Percentiles rank a stretch among this genome's conserved stretches.
These are phyloP conservation scores for Muschampia plurimacula DNA, from an alignment of 2,888 invertebrate genomes.

Conservation along the genomic window DNA sequence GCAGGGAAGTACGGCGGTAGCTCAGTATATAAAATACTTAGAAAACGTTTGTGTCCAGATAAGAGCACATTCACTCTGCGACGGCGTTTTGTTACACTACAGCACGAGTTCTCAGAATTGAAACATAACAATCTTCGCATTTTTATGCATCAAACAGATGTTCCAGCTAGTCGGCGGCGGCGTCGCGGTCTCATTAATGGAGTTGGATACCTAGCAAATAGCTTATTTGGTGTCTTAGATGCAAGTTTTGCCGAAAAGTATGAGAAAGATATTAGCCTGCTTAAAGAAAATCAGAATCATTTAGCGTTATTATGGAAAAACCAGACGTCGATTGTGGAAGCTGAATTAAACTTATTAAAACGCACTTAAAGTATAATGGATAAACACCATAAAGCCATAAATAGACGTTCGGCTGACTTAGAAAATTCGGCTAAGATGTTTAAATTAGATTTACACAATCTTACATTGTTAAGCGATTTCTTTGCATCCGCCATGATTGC, in stretches of 20 bases:
- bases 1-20: background rate
- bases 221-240: conserved; percentile 9
- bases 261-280: background rate
- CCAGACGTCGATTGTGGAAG: conserved; percentile 23
- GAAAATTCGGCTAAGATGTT: background rate
- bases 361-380: conserved; percentile 8
- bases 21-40: conserved; percentile 7
- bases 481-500: conserved; percentile 12
- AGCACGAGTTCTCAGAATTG: conserved; percentile 15
- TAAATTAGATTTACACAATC: conserved; percentile 3
- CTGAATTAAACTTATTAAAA: conserved; percentile 18
- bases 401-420: background rate
- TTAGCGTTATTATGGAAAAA: conserved; percentile 19
- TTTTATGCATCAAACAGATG: background rate
- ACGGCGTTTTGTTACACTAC: background rate
- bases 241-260: conserved; percentile 7
- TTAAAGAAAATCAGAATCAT: conserved; percentile 7
- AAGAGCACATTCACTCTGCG: conserved; percentile 1
- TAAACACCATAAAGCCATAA: conserved; percentile 17
- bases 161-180: conserved; percentile 6
- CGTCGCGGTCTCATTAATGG: conserved; percentile 2
- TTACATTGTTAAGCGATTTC: conserved; percentile 1
- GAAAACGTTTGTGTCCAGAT: background rate
- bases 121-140: background rate
- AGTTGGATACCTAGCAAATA: background rate